Evolutionary conservation across 37 sponge, comb jelly and placozoan genomes (phyloP).

Genomic region (Cliona cf. orientalis): DNA sequence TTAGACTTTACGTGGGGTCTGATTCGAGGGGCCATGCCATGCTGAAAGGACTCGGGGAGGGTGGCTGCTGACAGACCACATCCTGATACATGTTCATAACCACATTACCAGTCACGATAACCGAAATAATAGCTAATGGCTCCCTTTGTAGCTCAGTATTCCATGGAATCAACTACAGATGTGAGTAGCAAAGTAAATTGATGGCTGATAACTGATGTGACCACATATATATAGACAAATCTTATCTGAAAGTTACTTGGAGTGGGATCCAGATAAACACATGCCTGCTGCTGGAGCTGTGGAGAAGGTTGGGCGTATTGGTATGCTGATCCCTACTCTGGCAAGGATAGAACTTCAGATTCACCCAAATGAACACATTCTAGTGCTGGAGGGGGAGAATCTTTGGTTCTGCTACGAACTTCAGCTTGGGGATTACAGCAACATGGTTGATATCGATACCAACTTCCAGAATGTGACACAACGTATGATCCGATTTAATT

Average conservation of each 20-base stretch:
- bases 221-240: too few species aligned
- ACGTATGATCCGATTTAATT: conserved; percentile 15
- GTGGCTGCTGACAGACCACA: conserved; percentile 32
- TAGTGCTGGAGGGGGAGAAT: conserved; percentile 36
- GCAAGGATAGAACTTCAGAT: neutral
- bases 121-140: too few species aligned
- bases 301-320: neutral
- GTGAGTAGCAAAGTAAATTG: too few species aligned
- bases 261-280: too few species aligned
- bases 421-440: conserved; percentile 13
- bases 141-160: too few species aligned
- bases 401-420: conserved; percentile 36
- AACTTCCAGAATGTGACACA: neutral
- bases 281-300: too few species aligned
- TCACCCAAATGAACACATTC: conserved; percentile 18
- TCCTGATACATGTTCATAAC: too few species aligned
- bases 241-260: too few species aligned
- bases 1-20: conserved; percentile 50
- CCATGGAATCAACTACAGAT: too few species aligned
- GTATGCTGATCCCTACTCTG: conserved; percentile 1
- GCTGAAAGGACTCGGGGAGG: conserved; percentile 54
- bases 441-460: conserved; percentile 7
- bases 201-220: too few species aligned
- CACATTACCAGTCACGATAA: too few species aligned
- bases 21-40: conserved; percentile 30